These are phyloP conservation scores for Bryconaethiops microstoma DNA, from an alignment of 2,797 vertebrate genomes.

Conservation along the genomic window DNA sequence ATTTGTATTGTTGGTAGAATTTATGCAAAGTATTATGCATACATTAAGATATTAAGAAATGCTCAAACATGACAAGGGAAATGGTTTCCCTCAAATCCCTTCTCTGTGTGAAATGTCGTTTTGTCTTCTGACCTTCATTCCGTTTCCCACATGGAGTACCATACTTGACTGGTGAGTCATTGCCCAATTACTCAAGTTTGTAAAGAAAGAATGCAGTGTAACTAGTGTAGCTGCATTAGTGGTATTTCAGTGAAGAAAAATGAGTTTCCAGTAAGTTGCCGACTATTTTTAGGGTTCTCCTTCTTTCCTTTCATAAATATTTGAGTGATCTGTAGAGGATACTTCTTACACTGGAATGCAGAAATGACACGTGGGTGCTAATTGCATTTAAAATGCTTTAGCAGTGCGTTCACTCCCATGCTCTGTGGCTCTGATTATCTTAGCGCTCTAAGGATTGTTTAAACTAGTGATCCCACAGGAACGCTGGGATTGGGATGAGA, in stretches of 20 bases:
- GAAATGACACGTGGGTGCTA: constrained; percentile 23
- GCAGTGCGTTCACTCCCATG: neutral
- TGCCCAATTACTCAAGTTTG: neutral
- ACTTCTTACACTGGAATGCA: constrained; percentile 17
- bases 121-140: constrained; percentile 19
- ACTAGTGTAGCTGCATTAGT: neutral
- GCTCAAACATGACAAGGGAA: neutral
- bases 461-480: constrained; percentile 35
- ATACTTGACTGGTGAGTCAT: constrained; percentile 4
- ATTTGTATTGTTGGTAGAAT: too few relatives aligned
- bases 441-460: constrained; percentile 23
- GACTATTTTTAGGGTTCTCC: constrained; percentile 23
- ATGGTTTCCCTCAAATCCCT: neutral
- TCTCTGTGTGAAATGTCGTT: constrained; percentile 8
- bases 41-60: too few relatives aligned
- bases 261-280: constrained; percentile 18
- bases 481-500: neutral
- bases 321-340: constrained; percentile 15
- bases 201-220: neutral
- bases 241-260: neutral
- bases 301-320: constrained; percentile 34
- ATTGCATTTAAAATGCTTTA: constrained; percentile 3
- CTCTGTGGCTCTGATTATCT: constrained; percentile 41
- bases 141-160: neutral
- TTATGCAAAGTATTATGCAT: too few relatives aligned